Evolutionary conservation across 2,113 vertebrate species (phyloP).

Genomic region (Panthera leo): DNA sequence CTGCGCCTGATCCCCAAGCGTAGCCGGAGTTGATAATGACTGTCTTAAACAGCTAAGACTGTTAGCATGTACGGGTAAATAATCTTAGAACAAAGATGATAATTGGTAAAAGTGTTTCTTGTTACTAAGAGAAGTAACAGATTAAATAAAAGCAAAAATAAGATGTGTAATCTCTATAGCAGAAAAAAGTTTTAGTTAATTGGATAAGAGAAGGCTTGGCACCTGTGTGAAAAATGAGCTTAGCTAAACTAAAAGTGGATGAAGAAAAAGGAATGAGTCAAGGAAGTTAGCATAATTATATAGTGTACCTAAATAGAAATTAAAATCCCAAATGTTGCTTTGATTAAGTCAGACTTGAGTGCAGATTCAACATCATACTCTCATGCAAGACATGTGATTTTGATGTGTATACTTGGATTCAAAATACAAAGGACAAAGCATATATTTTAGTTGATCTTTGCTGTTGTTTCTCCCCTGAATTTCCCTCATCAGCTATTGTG

Average conservation of each 20-base stretch:
- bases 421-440: neutral
- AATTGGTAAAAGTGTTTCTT: neutral
- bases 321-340: neutral
- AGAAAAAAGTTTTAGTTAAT: neutral
- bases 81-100: neutral
- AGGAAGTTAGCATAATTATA: neutral
- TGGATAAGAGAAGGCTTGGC: neutral
- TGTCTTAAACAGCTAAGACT: neutral
- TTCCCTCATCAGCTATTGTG: neutral
- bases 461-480: neutral
- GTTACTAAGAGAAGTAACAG: neutral
- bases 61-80: neutral
- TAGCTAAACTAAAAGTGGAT: neutral
- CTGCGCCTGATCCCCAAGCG: neutral
- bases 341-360: neutral
- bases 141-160: neutral
- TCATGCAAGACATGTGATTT: neutral
- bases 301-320: neutral
- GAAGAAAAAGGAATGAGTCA: neutral
- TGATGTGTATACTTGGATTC: neutral
- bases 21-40: neutral
- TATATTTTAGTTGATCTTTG: neutral
- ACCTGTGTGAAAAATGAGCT: neutral
- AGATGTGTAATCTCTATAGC: neutral
- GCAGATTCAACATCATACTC: neutral